Conservation (phyloP, 2,888 invertebrate genomes). For the Helicoverpa assulta region DNA sequence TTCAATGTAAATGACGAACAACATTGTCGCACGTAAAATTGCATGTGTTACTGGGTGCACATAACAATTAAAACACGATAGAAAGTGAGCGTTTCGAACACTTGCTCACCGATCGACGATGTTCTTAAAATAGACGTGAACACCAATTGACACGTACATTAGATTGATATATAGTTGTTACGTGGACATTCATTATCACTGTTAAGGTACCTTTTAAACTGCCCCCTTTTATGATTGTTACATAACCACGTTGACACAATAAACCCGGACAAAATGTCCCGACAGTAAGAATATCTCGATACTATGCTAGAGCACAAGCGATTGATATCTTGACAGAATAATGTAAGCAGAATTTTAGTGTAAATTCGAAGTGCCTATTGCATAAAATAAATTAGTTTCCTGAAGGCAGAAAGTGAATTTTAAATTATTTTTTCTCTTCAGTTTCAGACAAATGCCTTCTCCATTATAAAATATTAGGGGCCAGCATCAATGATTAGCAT, state of each 20-base stretch:
- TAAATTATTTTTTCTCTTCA: too few relatives aligned
- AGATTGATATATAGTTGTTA: conserved; percentile 67
- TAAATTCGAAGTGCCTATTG: too few relatives aligned
- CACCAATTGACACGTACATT: conserved; percentile 82
- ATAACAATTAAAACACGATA: conserved; percentile 89
- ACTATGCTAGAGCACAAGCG: too few relatives aligned
- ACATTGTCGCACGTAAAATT: conserved; percentile 89
- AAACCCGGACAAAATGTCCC: too few relatives aligned
- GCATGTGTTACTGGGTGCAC: conserved; percentile 83
- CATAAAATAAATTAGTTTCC: too few relatives aligned
- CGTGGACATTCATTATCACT: conserved; percentile 56
- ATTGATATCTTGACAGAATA: too few relatives aligned
- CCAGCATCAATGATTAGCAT: too few relatives aligned
- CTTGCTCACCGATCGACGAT: conserved; percentile 74
- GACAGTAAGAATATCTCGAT: background rate
- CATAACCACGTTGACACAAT: background rate
- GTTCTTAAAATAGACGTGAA: conserved; percentile 82
- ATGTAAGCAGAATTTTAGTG: too few relatives aligned
- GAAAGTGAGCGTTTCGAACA: conserved; percentile 85
- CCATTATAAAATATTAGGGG: too few relatives aligned
- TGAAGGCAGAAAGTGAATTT: too few relatives aligned
- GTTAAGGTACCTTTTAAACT: conserved; percentile 28
- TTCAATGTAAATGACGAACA: conserved; percentile 80
- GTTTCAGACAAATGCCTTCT: too few relatives aligned
- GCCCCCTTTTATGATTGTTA: conserved; percentile 6